A percentile compares a stretch with the other conserved stretches of the same genome.
Conservation (phyloP, 2,888 invertebrate genomes). For the Charanyca ferruginea region DNA sequence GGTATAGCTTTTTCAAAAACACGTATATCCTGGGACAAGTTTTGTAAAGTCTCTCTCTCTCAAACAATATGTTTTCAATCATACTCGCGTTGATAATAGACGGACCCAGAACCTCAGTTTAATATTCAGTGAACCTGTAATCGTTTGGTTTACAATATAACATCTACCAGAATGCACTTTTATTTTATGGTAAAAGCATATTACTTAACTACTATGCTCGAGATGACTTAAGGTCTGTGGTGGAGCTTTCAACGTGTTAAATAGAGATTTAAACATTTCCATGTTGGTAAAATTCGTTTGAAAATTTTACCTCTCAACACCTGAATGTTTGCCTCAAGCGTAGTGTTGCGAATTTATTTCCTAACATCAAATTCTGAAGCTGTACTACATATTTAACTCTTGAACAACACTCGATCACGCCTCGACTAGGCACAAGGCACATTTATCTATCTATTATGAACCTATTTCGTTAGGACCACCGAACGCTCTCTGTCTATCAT, state of each 20-base stretch:
- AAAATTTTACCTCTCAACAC: conserved; percentile 35
- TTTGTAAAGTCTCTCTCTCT: too few species aligned
- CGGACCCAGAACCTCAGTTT: too few species aligned
- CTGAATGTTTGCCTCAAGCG: conserved; percentile 17
- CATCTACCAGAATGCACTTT: too few species aligned
- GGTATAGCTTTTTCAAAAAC: too few species aligned
- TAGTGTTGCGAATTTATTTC: conserved; percentile 40
- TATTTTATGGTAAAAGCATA: too few species aligned
- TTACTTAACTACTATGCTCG: too few species aligned
- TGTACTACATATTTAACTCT: conserved; percentile 48
- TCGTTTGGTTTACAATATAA: too few species aligned
- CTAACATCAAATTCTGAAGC: conserved; percentile 49
- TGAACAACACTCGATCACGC: conserved; percentile 57
- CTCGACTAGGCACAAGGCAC: conserved; percentile 38
- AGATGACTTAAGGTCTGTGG: background rate
- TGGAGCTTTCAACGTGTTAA: background rate
- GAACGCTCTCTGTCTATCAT: conserved; percentile 69
- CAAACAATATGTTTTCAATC: too few species aligned
- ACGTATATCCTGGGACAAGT: too few species aligned
- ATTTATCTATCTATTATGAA: conserved; percentile 55
- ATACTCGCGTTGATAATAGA: too few species aligned
- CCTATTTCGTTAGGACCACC: conserved; percentile 60
- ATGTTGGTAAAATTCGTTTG: background rate
- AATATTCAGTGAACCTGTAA: too few species aligned
- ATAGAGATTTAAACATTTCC: too few species aligned